Evolutionary conservation across 1,140 invertebrate genomes (phyloP).

Genomic region (Pogonus chalceus): DNA sequence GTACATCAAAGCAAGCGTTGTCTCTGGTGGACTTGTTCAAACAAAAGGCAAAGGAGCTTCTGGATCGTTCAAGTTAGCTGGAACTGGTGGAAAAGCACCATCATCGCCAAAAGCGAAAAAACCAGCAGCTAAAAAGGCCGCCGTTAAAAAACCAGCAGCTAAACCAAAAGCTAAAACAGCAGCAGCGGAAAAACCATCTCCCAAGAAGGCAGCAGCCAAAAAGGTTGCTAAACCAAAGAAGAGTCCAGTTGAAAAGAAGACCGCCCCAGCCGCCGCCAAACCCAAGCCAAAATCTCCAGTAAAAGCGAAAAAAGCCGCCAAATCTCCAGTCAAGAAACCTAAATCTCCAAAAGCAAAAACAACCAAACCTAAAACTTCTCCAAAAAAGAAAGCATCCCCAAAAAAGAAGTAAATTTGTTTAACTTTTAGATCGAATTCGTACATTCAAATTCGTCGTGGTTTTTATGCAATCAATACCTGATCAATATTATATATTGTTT

Average conservation of each 20-base stretch:
- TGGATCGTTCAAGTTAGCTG: slow-evolving; percentile 8
- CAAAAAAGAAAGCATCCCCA: slow-evolving; percentile 12
- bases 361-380: slow-evolving; percentile 7
- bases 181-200: neutral
- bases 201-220: neutral
- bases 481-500: slow-evolving; percentile 11
- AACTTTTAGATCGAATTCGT: too few species aligned
- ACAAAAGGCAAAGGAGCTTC: slow-evolving; percentile 10
- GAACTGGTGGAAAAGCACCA: slow-evolving; percentile 1
- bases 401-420: slow-evolving; percentile 16
- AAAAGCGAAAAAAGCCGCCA: slow-evolving; percentile 9
- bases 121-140: neutral
- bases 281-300: slow-evolving; percentile 9
- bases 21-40: slow-evolving; percentile 40
- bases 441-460: slow-evolving; percentile 10
- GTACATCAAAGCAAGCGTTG: slow-evolving; percentile 46
- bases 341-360: slow-evolving; percentile 12
- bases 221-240: neutral
- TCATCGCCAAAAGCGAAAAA: slow-evolving; percentile 5
- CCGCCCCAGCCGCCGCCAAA: slow-evolving; percentile 1
- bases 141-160: neutral
- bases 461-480: slow-evolving; percentile 11
- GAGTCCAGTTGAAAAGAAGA: neutral
- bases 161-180: slow-evolving; percentile 10
- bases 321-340: slow-evolving; percentile 4